Percentiles rank a stretch among this genome's conserved stretches.
These are phyloP conservation scores for Cardinalis cardinalis DNA, from an alignment of 2,113 vertebrate genomes.

Conservation along the genomic window DNA sequence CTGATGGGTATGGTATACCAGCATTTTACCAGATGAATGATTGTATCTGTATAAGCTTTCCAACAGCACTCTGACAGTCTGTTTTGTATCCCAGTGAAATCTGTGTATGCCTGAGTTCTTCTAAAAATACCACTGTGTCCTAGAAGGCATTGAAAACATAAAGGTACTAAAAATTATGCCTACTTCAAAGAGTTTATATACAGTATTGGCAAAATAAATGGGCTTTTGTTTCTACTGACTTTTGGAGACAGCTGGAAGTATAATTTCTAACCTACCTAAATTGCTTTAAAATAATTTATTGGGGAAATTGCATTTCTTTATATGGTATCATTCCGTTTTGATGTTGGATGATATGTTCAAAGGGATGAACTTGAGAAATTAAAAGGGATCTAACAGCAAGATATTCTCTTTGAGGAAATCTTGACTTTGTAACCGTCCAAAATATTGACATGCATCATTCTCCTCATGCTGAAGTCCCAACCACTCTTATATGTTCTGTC, in stretches of 20 bases:
- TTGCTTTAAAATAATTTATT: not conserved
- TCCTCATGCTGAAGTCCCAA: not conserved
- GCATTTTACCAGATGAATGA: not conserved
- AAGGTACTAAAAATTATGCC: not conserved
- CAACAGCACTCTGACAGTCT: not conserved
- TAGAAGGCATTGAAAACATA: not conserved
- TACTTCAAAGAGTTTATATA: not conserved
- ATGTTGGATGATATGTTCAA: not conserved
- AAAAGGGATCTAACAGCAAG: not conserved
- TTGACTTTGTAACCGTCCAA: not conserved
- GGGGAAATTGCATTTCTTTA: not conserved
- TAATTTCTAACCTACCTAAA: not conserved
- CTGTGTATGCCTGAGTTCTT: not conserved
- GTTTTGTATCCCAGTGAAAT: not conserved
- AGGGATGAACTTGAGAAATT: not conserved
- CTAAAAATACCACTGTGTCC: not conserved
- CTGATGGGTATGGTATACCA: not conserved
- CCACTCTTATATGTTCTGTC: not conserved
- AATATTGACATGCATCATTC: not conserved
- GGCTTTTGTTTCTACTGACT: not conserved
- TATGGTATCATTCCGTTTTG: not conserved
- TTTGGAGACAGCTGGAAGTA: not conserved
- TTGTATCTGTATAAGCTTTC: not conserved
- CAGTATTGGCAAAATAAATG: not conserved
- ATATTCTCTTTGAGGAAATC: not conserved